Evolutionary conservation across 2,797 vertebrate species (phyloP).

Genomic region (Setipinna tenuifilis): DNA sequence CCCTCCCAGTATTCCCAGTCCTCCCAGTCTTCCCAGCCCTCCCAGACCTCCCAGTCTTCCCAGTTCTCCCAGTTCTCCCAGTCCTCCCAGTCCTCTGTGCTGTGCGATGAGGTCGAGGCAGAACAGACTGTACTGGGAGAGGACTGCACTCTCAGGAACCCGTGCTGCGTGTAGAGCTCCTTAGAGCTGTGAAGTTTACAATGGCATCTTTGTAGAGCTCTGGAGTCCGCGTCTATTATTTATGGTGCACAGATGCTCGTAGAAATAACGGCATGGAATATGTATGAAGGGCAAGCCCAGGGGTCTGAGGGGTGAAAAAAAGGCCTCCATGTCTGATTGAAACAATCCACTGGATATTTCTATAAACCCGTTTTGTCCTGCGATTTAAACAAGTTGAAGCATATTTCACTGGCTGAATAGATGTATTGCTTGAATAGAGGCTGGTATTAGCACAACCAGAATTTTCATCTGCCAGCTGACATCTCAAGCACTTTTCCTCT

Average conservation of each 20-base stretch:
- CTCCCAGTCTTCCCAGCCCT: too few relatives aligned
- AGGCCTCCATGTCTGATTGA: background rate
- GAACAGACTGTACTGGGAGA: background rate
- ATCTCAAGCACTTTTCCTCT: background rate
- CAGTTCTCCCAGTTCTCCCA: too few relatives aligned
- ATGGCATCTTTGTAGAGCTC: slow-evolving; percentile 2
- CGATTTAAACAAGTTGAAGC: background rate
- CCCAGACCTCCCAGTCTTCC: too few relatives aligned
- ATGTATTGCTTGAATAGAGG: background rate
- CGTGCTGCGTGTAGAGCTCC: background rate
- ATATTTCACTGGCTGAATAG: background rate
- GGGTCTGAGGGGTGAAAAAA: background rate
- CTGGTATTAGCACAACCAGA: background rate
- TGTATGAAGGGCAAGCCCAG: slow-evolving; percentile 36
- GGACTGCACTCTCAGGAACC: background rate
- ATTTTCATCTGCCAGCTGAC: background rate
- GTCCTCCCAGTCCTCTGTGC: too few relatives aligned
- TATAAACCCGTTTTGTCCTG: background rate
- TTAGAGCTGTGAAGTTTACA: background rate
- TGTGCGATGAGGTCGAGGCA: background rate
- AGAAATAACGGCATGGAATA: slow-evolving; percentile 40
- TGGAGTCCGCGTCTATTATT: slow-evolving; percentile 4
- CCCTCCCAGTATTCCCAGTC: too few relatives aligned
- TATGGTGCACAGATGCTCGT: slow-evolving; percentile 14
- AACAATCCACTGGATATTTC: background rate